Conservation (phyloP, 1,140 invertebrate genomes). For the Euwallacea fornicatus region DNA sequence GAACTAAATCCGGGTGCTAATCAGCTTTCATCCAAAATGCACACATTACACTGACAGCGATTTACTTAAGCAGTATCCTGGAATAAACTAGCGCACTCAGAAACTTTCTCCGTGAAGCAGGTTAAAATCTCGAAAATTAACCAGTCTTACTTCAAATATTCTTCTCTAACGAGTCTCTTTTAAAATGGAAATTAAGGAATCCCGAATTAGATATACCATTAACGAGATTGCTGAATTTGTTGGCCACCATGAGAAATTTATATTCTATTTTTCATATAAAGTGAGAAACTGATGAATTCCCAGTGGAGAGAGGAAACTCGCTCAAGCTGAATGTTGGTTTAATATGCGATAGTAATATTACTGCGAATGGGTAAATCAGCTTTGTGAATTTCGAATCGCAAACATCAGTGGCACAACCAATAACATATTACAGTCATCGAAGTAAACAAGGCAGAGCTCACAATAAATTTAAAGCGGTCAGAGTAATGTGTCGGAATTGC, state of each 20-base stretch:
- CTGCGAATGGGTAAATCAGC: conserved; percentile 24
- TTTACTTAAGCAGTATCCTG: conserved; percentile 21
- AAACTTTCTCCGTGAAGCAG: conserved; percentile 40
- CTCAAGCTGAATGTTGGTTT: background rate
- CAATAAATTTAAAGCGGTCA: conserved; percentile 36
- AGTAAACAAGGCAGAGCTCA: conserved; percentile 36
- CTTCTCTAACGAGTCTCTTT: conserved; percentile 27
- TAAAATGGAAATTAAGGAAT: conserved; percentile 29
- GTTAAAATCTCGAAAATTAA: conserved; percentile 32
- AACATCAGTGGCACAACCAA: conserved; percentile 35
- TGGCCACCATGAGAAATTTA: background rate
- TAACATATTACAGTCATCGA: conserved; percentile 37
- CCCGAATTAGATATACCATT: conserved; percentile 10
- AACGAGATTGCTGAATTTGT: background rate
- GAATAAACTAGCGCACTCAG: conserved; percentile 41
- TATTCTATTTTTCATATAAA: background rate
- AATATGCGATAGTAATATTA: conserved; percentile 8
- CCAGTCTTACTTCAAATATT: conserved; percentile 23
- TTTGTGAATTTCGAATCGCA: conserved; percentile 30
- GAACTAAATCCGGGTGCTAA: conserved; percentile 33
- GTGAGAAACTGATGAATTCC: too few species aligned
- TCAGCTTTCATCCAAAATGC: conserved; percentile 41
- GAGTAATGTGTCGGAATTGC: conserved; percentile 35
- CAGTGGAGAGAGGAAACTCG: too few species aligned
- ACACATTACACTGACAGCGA: conserved; percentile 40